These are phyloP conservation scores for Oligia fasciuncula DNA, from an alignment of 2,888 invertebrate genomes.

Conservation along the genomic window DNA sequence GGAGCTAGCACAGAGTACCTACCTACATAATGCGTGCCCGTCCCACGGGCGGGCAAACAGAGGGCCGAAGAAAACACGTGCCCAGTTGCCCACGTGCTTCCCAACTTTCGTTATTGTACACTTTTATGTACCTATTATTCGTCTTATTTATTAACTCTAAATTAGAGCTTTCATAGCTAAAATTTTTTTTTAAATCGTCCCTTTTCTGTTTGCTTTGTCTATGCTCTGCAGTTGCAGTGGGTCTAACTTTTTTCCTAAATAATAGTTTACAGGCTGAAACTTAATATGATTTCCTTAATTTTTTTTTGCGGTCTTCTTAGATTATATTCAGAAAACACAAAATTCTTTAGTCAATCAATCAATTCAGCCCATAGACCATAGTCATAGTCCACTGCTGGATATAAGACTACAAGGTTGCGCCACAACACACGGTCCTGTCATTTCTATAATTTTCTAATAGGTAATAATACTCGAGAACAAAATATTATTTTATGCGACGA, in stretches of 20 bases:
- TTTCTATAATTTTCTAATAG: not conserved
- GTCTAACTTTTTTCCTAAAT: not conserved
- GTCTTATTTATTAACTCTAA: not conserved
- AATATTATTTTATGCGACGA: no score
- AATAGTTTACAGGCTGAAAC: not conserved
- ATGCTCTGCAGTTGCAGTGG: not conserved
- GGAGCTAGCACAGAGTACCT: slow-evolving; percentile 2
- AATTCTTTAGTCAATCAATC: not conserved
- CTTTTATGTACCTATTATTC: not conserved
- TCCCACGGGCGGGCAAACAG: slow-evolving; percentile 2
- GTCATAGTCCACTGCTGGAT: no score
- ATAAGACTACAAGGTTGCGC: not conserved
- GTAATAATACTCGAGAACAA: not conserved
- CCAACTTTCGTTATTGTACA: not conserved
- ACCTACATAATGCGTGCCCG: not conserved
- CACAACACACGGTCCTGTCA: not conserved
- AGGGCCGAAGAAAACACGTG: slow-evolving; percentile 20
- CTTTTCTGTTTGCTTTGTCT: not conserved
- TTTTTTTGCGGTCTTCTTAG: not conserved
- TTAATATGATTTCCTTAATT: not conserved
- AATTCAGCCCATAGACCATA: no score
- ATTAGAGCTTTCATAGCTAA: not conserved
- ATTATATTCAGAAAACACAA: not conserved
- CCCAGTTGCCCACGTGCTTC: slow-evolving; percentile 36
- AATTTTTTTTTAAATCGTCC: not conserved